Percentiles rank a stretch among this genome's conserved stretches.
Conservation (phyloP, 2,113 vertebrate species). For the Hemibagrus wyckioides region DNA sequence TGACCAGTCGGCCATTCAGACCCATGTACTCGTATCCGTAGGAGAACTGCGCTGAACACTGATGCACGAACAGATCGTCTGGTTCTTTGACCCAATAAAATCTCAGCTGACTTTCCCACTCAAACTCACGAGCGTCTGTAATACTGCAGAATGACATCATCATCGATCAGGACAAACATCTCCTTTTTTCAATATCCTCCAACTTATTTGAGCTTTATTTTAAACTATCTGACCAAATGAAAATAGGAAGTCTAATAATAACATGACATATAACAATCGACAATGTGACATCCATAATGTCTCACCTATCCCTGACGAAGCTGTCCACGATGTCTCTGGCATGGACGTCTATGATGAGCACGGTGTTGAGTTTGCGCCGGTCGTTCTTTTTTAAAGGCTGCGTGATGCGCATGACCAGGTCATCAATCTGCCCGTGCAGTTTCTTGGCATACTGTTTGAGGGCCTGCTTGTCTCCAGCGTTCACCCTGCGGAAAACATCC, state of each 20-base stretch:
- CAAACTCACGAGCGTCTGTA: slow-evolving; percentile 87
- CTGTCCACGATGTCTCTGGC: slow-evolving; percentile 91
- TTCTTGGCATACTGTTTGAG: slow-evolving; percentile 84
- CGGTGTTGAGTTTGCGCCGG: slow-evolving; percentile 89
- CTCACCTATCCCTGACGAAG: slow-evolving; percentile 84
- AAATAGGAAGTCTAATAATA: not conserved
- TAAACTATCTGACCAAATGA: not conserved
- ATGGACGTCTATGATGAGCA: slow-evolving; percentile 95
- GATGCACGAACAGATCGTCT: slow-evolving; percentile 82
- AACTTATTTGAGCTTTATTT: not conserved
- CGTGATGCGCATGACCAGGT: slow-evolving; percentile 85
- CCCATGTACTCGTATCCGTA: slow-evolving; percentile 99
- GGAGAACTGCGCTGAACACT: slow-evolving; percentile 88
- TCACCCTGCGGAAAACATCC: slow-evolving; percentile 82
- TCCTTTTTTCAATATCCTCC: not conserved
- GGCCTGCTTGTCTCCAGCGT: slow-evolving; percentile 84
- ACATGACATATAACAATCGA: not conserved
- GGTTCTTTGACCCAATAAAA: slow-evolving; percentile 89
- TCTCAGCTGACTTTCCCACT: slow-evolving; percentile 95
- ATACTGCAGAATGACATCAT: slow-evolving; percentile 73
- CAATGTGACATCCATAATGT: not conserved
- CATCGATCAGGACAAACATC: not conserved
- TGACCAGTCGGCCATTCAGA: slow-evolving; percentile 91
- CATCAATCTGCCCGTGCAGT: slow-evolving; percentile 88
- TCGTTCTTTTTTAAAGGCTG: slow-evolving; percentile 83